phyloP scores from a whole-genome alignment of 2,888 invertebrate species.

The Tenthredo amoena region DNA sequence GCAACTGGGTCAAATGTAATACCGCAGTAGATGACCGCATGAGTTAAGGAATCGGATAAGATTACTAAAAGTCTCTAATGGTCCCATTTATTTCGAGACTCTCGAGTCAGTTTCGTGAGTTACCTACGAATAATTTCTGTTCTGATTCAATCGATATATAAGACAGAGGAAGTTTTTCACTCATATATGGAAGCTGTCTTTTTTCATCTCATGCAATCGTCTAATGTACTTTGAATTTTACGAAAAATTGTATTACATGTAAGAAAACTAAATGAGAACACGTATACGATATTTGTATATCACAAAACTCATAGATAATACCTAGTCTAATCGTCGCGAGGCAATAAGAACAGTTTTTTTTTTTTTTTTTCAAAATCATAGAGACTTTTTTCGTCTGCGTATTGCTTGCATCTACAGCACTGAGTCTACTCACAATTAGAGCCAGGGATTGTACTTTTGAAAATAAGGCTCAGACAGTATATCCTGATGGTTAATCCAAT shows the following conservation, averaged over 20 bases:
- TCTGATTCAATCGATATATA: no score
- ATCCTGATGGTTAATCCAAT: no score
- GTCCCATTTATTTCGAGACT: neutral
- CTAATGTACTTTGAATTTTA: neutral
- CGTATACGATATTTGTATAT: neutral
- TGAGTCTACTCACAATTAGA: neutral
- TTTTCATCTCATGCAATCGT: neutral
- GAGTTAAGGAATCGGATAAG: neutral
- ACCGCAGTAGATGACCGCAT: neutral
- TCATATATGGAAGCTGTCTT: no score
- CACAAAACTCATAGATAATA: neutral
- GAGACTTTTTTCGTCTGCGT: neutral
- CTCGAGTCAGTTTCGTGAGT: no score
- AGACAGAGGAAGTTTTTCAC: no score
- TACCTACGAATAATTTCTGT: no score
- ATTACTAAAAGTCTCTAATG: neutral
- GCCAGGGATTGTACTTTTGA: no score
- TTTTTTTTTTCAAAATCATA: neutral
- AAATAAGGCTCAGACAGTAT: no score
- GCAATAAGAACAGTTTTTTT: neutral
- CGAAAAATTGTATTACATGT: neutral
- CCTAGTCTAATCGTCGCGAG: neutral
- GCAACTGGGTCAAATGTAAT: neutral
- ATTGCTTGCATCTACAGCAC: neutral
- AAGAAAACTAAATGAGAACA: neutral